These are phyloP conservation scores for Poecilobothrus nobilitatus DNA, from an alignment of 2,888 invertebrate species.

Conservation along the genomic window DNA sequence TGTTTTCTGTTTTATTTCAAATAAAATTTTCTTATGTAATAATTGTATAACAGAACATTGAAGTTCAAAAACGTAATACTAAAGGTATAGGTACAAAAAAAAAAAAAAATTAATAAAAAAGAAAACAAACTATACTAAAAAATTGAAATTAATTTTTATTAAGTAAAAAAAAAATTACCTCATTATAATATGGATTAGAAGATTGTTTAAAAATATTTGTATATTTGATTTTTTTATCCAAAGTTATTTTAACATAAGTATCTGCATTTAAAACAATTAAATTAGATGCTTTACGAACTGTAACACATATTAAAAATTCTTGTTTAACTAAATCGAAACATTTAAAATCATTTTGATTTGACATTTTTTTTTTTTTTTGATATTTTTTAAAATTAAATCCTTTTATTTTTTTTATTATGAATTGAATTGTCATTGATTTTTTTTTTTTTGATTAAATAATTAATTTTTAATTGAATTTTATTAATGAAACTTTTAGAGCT, in stretches of 20 bases:
- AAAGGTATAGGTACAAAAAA: constrained; percentile 23
- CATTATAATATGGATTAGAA: constrained; percentile 58
- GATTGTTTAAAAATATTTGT: constrained; percentile 52
- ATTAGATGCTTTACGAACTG: constrained; percentile 58
- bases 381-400: no score
- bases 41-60: constrained; percentile 50
- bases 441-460: no score
- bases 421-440: no score
- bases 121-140: no score
- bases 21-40: constrained; percentile 49
- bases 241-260: constrained; percentile 53
- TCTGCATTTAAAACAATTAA: constrained; percentile 48
- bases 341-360: constrained; percentile 18
- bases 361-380: not conserved
- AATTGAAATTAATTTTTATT: not conserved
- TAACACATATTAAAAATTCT: constrained; percentile 53
- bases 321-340: constrained; percentile 38
- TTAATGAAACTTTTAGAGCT: no score
- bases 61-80: constrained; percentile 65
- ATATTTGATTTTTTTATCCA: constrained; percentile 53
- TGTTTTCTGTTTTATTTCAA: constrained; percentile 50
- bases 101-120: no score
- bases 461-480: no score
- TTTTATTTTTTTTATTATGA: no score
- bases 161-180: constrained; percentile 46